Conservation (phyloP, 2,113 vertebrate species). For the Cephalopterus ornatus region DNA sequence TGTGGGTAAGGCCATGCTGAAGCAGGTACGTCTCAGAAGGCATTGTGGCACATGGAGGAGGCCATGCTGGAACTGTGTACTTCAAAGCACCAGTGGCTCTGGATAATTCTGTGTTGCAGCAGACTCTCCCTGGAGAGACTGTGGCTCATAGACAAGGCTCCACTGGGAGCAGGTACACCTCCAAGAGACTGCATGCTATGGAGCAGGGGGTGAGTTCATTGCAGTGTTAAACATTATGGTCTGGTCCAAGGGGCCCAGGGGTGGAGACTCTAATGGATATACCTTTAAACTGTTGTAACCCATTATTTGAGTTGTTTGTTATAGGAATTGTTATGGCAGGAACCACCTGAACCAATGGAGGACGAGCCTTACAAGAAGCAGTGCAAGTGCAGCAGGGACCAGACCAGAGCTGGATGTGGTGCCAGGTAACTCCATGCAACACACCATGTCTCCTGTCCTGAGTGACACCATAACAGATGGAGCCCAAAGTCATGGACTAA, state of each 20-base stretch:
- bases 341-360: background rate
- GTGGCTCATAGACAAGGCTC: background rate
- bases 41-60: background rate
- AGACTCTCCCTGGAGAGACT: background rate
- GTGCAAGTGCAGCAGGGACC: too few relatives aligned
- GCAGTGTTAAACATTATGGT: background rate
- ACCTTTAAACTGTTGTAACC: background rate
- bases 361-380: background rate
- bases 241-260: background rate
- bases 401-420: background rate
- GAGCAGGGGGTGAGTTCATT: background rate
- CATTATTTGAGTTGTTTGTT: background rate
- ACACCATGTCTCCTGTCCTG: background rate
- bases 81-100: background rate
- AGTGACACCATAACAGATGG: background rate
- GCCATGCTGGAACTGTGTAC: background rate
- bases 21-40: background rate
- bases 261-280: background rate
- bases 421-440: background rate
- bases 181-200: background rate
- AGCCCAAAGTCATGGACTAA: background rate
- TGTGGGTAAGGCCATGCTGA: background rate
- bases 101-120: background rate
- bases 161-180: background rate
- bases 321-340: background rate